These are phyloP conservation scores for Euglossa dilemma DNA, from an alignment of 1,140 invertebrate species.

Conservation along the genomic window DNA sequence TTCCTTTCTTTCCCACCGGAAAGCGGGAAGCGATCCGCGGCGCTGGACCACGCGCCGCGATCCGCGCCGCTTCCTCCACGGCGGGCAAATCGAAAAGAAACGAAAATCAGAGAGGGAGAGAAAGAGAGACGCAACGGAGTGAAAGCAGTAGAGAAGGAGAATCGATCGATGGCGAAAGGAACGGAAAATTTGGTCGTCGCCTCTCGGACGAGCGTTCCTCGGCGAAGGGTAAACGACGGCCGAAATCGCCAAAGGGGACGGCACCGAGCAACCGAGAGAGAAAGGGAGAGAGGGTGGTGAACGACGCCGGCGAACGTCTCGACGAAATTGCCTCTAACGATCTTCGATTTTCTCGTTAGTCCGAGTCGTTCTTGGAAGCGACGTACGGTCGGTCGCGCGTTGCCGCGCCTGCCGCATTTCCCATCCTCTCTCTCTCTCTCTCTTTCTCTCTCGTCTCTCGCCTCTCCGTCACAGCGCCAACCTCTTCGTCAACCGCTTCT, in stretches of 20 bases:
- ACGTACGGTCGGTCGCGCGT: slow-evolving; percentile 43
- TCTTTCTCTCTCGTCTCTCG: background rate
- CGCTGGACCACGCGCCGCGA: background rate
- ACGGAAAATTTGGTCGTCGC: background rate
- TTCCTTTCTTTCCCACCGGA: no score
- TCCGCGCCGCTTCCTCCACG: background rate
- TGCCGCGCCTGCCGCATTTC: slow-evolving; percentile 69
- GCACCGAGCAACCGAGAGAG: background rate
- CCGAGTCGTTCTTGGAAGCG: slow-evolving; percentile 71
- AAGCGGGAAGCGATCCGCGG: no score
- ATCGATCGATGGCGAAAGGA: slow-evolving; percentile 9
- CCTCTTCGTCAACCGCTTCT: background rate
- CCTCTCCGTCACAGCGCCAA: background rate
- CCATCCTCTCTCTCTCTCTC: slow-evolving; percentile 25
- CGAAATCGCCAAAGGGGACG: slow-evolving; percentile 37
- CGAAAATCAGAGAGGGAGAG: no score
- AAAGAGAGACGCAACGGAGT: no score
- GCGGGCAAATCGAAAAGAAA: no score
- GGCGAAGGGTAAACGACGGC: slow-evolving; percentile 1
- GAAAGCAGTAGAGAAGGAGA: background rate
- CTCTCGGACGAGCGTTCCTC: background rate
- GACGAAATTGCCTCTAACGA: slow-evolving; percentile 77
- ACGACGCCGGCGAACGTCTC: slow-evolving; percentile 60
- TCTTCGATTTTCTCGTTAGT: slow-evolving; percentile 79
- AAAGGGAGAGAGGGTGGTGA: background rate